Conservation (phyloP, 2,113 vertebrate genomes). For the Chinchilla lanigera region DNA sequence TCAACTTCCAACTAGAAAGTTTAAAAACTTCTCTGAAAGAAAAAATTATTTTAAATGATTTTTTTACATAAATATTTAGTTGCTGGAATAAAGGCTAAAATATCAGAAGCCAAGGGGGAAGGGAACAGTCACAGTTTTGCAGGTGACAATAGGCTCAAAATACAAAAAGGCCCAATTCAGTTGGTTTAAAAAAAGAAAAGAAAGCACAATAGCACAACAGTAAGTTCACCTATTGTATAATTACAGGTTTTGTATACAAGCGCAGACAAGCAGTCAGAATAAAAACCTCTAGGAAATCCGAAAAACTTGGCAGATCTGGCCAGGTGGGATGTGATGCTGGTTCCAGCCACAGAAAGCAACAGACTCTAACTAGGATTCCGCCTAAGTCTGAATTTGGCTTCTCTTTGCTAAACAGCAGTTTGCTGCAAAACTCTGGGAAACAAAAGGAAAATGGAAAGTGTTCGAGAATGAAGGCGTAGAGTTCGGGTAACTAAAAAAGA, state of each 20-base stretch:
- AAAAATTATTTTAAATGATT: slow-evolving; percentile 80
- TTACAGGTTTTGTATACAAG: slow-evolving; percentile 88
- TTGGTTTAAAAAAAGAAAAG: slow-evolving; percentile 87
- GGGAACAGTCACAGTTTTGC: slow-evolving; percentile 82
- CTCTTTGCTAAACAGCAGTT: slow-evolving; percentile 86
- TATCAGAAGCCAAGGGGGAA: slow-evolving; percentile 78
- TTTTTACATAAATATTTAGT: slow-evolving; percentile 80
- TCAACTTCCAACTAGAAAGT: background rate
- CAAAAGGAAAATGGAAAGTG: slow-evolving; percentile 84
- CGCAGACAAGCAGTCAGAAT: slow-evolving; percentile 89
- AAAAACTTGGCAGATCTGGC: slow-evolving; percentile 89
- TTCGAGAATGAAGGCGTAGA: slow-evolving; percentile 79
- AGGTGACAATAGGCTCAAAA: slow-evolving; percentile 86
- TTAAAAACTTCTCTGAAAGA: slow-evolving; percentile 65
- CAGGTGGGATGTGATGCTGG: slow-evolving; percentile 87
- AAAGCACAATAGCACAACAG: slow-evolving; percentile 88
- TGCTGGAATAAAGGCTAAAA: slow-evolving; percentile 80
- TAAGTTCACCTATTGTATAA: slow-evolving; percentile 89
- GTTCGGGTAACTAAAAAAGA: slow-evolving; percentile 58
- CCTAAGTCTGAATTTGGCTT: slow-evolving; percentile 82
- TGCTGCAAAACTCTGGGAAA: slow-evolving; percentile 84
- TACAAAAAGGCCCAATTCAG: slow-evolving; percentile 86
- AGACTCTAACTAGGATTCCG: slow-evolving; percentile 85
- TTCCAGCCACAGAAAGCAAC: slow-evolving; percentile 87
- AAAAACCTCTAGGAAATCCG: slow-evolving; percentile 89